A percentile compares a stretch with the other conserved stretches of the same genome.
These are phyloP conservation scores for Nyctibius bracteatus DNA, from an alignment of 2,113 vertebrate species.

Conservation along the genomic window DNA sequence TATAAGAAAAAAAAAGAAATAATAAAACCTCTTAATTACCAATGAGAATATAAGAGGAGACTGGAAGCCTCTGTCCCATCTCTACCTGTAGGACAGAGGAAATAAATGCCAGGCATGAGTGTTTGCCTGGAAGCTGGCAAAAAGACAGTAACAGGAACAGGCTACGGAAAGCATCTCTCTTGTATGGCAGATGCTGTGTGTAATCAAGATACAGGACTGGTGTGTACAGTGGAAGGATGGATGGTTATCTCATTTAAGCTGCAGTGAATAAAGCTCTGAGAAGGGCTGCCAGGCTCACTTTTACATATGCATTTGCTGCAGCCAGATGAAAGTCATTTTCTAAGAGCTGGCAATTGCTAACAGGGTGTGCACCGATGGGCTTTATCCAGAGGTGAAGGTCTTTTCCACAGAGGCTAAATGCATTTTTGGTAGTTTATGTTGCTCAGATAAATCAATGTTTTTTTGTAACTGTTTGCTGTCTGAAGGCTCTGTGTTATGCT, in stretches of 20 bases:
- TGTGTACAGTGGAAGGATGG: background rate
- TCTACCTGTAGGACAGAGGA: background rate
- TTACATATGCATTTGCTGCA: background rate
- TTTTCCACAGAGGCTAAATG: conserved; percentile 8
- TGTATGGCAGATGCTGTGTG: background rate
- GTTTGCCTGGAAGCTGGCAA: background rate
- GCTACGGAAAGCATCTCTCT: background rate
- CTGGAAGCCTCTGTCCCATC: background rate
- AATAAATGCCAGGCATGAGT: background rate
- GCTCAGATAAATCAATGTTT: background rate
- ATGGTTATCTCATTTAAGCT: conserved; percentile 8
- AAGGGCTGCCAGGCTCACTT: conserved; percentile 1
- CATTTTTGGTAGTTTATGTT: conserved; percentile 23
- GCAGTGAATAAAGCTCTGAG: background rate
- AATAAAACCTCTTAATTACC: background rate
- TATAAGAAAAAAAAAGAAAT: background rate
- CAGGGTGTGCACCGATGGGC: background rate
- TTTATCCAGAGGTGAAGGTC: conserved; percentile 49
- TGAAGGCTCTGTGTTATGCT: background rate
- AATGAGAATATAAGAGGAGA: background rate
- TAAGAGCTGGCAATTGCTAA: conserved; percentile 28
- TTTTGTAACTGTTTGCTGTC: conserved; percentile 34
- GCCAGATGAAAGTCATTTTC: conserved; percentile 55
- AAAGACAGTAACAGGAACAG: background rate
- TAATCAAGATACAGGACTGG: background rate